A percentile compares a stretch with the other conserved stretches of the same genome.
Evolutionary conservation across 1,140 invertebrate species (phyloP).

Genomic region (Goniozus legneri): DNA sequence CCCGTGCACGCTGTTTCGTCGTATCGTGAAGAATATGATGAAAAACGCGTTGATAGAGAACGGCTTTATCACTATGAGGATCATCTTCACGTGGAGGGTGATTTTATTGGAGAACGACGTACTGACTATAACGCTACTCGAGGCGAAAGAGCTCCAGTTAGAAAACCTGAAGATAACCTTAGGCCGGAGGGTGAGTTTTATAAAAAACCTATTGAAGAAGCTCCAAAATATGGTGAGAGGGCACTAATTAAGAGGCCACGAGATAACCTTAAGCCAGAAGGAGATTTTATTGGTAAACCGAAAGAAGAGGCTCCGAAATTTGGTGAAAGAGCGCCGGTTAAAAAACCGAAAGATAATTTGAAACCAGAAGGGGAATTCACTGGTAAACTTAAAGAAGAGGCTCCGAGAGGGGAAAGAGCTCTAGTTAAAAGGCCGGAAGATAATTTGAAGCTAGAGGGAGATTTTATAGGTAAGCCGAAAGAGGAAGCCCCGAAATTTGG

Average conservation of each 20-base stretch:
- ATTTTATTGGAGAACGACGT: conserved; percentile 53
- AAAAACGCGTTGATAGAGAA: conserved; percentile 59
- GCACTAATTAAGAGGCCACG: conserved; percentile 36
- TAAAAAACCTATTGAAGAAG: conserved; percentile 36
- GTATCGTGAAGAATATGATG: conserved; percentile 64
- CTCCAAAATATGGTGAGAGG: conserved; percentile 28
- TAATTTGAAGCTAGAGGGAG: conserved; percentile 56
- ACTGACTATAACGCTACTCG: conserved; percentile 43
- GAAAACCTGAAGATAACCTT: conserved; percentile 51
- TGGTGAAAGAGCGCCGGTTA: conserved; percentile 23
- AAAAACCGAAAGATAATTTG: conserved; percentile 43
- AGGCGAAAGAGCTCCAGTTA: conserved; percentile 49
- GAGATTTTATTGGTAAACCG: conserved; percentile 53
- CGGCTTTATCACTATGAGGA: conserved; percentile 48
- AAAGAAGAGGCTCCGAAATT: conserved; percentile 26
- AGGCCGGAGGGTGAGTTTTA: conserved; percentile 59
- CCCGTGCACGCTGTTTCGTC: conserved; percentile 58
- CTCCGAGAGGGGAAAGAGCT: conserved; percentile 38
- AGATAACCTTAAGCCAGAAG: conserved; percentile 60
- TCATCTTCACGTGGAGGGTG: conserved; percentile 58
- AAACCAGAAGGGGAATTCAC: conserved; percentile 61
- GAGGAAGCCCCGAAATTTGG: too few relatives aligned
- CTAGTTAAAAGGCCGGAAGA: conserved; percentile 47
- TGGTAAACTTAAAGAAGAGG: conserved; percentile 21
- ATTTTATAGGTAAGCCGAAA: too few relatives aligned